Percentiles rank a stretch among this genome's conserved stretches.
phyloP scores from a whole-genome alignment of 1,140 invertebrate genomes.

The Conus betulinus region DNA sequence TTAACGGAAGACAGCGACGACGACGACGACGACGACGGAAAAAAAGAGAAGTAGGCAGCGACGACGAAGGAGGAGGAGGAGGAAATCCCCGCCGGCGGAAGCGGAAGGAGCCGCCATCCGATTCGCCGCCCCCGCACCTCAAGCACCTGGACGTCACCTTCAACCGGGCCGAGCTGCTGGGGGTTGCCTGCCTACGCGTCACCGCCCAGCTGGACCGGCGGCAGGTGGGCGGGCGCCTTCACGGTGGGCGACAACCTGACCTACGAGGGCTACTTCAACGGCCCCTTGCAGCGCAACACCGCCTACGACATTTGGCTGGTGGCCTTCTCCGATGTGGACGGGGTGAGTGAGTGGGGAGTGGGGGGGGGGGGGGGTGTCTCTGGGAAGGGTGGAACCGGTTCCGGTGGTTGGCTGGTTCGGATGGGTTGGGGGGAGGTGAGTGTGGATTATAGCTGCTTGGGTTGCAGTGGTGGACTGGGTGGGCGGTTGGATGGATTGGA shows the following conservation, averaged over 20 bases:
- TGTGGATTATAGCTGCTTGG: too few relatives aligned
- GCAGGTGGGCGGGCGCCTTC: constrained; percentile 79
- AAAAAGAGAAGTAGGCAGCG: not conserved
- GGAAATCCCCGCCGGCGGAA: too few relatives aligned
- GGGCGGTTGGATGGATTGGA: too few relatives aligned
- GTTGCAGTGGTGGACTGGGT: too few relatives aligned
- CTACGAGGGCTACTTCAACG: constrained; percentile 88
- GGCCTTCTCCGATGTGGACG: constrained; percentile 60
- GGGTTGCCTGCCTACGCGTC: constrained; percentile 86
- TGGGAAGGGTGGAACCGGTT: too few relatives aligned
- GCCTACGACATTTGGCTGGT: constrained; percentile 85
- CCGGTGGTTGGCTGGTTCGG: too few relatives aligned
- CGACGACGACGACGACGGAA: not conserved
- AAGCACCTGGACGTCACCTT: constrained; percentile 51
- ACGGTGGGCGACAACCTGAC: constrained; percentile 85
- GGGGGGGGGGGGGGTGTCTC: too few relatives aligned
- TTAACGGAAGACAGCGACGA: not conserved
- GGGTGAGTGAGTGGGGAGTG: constrained; percentile 46
- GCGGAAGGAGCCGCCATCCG: not conserved
- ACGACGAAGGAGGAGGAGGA: too few relatives aligned
- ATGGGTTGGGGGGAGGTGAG: too few relatives aligned
- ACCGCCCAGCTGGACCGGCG: constrained; percentile 82
- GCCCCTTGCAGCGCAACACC: constrained; percentile 81
- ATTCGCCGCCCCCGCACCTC: constrained; percentile 40
- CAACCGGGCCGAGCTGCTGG: constrained; percentile 79